Evolutionary conservation across 2,797 vertebrate genomes (phyloP).

Genomic region (Distichodus sexfasciatus): DNA sequence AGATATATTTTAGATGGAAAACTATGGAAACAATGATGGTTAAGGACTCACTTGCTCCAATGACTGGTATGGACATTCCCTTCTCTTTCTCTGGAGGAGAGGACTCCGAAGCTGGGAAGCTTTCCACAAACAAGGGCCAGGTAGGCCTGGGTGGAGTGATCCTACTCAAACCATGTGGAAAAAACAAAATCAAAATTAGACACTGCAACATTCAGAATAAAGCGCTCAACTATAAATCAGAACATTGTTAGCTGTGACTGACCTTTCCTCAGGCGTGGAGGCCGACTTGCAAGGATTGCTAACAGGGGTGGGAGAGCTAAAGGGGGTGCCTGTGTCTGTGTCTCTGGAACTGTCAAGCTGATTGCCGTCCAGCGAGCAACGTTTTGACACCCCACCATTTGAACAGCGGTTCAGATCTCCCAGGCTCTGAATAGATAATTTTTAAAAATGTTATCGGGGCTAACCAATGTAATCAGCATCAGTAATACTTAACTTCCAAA

Average conservation of each 20-base stretch:
- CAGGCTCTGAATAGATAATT: constrained; percentile 74
- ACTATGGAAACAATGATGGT: neutral
- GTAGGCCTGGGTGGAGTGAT: constrained; percentile 46
- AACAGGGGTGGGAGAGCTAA: constrained; percentile 70
- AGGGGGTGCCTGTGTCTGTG: constrained; percentile 77
- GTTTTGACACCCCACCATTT: constrained; percentile 79
- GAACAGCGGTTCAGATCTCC: constrained; percentile 79
- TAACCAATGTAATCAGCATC: neutral
- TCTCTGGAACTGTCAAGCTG: constrained; percentile 84
- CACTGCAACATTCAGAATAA: neutral
- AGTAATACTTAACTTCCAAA: neutral
- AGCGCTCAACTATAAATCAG: neutral
- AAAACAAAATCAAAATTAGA: neutral
- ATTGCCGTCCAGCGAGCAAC: constrained; percentile 80
- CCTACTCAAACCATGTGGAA: constrained; percentile 9
- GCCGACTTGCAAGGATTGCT: constrained; percentile 69
- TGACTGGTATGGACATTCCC: constrained; percentile 69
- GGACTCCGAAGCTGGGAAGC: constrained; percentile 34
- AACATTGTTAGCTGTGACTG: constrained; percentile 19
- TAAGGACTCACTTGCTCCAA: constrained; percentile 71
- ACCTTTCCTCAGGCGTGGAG: constrained; percentile 72
- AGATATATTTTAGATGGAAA: too few relatives aligned
- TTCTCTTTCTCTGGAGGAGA: constrained; percentile 55
- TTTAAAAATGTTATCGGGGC: neutral
- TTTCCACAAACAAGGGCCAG: constrained; percentile 44